Percentiles rank a stretch among this genome's conserved stretches.
Conservation (phyloP, 2,113 vertebrate species). For the Eurypyga helias region DNA sequence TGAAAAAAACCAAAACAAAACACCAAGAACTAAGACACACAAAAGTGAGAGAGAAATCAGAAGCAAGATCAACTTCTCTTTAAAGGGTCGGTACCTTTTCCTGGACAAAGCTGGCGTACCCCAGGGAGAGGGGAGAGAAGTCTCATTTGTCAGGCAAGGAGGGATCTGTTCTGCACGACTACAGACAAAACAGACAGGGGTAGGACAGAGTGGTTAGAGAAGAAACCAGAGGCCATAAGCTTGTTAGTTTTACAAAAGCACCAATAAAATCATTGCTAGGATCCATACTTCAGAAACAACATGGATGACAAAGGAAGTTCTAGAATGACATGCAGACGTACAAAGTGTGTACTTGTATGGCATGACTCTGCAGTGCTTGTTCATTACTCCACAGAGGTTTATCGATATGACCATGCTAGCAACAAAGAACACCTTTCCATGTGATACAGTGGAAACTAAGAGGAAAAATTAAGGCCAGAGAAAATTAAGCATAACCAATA, state of each 20-base stretch:
- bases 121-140: slow-evolving; percentile 99
- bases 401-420: neutral
- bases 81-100: slow-evolving; percentile 92
- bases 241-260: slow-evolving; percentile 77
- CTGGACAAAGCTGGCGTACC: slow-evolving; percentile 98
- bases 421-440: neutral
- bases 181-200: slow-evolving; percentile 82
- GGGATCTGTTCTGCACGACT: slow-evolving; percentile 98
- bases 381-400: neutral
- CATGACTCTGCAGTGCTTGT: neutral
- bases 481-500: neutral
- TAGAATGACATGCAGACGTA: neutral
- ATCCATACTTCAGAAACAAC: neutral
- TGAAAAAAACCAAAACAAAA: neutral
- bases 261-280: neutral
- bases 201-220: slow-evolving; percentile 79
- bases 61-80: slow-evolving; percentile 47
- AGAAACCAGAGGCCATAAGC: slow-evolving; percentile 67
- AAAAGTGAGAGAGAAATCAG: slow-evolving; percentile 2
- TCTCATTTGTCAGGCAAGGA: slow-evolving; percentile 98
- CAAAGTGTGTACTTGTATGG: neutral
- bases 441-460: neutral
- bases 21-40: neutral
- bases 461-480: neutral
- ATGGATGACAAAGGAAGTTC: neutral